Conservation (phyloP, 2,888 invertebrate genomes). For the Phalera bucephala region DNA sequence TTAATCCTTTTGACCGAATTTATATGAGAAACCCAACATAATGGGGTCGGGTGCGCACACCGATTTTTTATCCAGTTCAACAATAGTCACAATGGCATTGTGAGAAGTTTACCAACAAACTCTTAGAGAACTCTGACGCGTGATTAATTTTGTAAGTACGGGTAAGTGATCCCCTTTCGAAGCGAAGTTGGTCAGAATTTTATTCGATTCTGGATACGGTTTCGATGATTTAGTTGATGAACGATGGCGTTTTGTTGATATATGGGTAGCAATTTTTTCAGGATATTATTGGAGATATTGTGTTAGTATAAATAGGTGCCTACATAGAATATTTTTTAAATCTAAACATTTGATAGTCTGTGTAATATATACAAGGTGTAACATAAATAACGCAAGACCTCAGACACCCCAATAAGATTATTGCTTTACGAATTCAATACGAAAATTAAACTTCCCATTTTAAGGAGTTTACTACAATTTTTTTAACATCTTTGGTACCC, state of each 20-base stretch:
- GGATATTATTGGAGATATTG: too few species aligned
- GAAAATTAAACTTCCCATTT: too few species aligned
- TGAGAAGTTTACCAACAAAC: slow-evolving; percentile 77
- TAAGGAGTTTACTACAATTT: too few species aligned
- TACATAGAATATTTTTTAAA: too few species aligned
- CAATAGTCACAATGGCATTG: slow-evolving; percentile 58
- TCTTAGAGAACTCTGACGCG: slow-evolving; percentile 56
- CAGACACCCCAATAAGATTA: too few species aligned
- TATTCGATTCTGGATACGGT: not conserved
- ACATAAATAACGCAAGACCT: too few species aligned
- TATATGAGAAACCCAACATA: slow-evolving; percentile 54
- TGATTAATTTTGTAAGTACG: slow-evolving; percentile 74
- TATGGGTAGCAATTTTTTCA: too few species aligned
- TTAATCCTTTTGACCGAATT: slow-evolving; percentile 57
- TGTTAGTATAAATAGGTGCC: too few species aligned
- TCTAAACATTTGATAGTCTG: too few species aligned
- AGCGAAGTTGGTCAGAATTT: slow-evolving; percentile 9
- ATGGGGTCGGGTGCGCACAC: slow-evolving; percentile 35
- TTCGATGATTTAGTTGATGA: not conserved
- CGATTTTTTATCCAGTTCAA: slow-evolving; percentile 43
- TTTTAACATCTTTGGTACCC: too few species aligned
- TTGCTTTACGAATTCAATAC: too few species aligned
- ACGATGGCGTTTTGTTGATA: not conserved
- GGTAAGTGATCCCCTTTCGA: slow-evolving; percentile 57
- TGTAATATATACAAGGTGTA: too few species aligned